Percentiles rank a stretch among this genome's conserved stretches.
Conservation (phyloP, 2,888 invertebrate genomes). For the Drosophila bunnanda region DNA sequence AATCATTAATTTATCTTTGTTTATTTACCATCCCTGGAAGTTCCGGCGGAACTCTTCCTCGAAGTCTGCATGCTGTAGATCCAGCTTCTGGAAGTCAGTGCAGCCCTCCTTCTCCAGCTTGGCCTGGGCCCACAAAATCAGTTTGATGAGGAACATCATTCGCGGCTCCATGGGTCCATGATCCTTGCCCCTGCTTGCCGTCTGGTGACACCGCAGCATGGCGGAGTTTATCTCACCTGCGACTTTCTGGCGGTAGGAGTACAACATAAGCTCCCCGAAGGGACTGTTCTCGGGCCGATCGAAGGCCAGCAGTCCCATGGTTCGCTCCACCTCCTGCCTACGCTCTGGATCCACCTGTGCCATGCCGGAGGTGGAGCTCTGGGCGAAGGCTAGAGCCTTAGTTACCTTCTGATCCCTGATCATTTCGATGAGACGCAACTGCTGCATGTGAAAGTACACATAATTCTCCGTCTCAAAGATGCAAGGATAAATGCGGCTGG, state of each 20-base stretch:
- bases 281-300: constrained; percentile 25
- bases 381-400: constrained; percentile 22
- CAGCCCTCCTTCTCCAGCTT: constrained; percentile 53
- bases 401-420: constrained; percentile 49
- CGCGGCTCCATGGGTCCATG: constrained; percentile 49
- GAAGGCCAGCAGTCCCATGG: constrained; percentile 35
- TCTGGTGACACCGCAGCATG: constrained; percentile 21
- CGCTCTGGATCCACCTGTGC: not conserved
- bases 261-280: constrained; percentile 27
- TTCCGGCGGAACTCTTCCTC: constrained; percentile 58
- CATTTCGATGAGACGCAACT: constrained; percentile 62
- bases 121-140: constrained; percentile 67
- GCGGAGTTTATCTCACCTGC: constrained; percentile 31
- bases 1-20: not conserved
- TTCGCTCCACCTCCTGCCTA: constrained; percentile 34
- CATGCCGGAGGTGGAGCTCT: constrained; percentile 10
- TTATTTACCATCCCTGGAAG: constrained; percentile 45
- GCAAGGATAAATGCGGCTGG: constrained; percentile 53
- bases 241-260: constrained; percentile 22
- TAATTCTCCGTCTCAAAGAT: constrained; percentile 67
- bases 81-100: constrained; percentile 33
- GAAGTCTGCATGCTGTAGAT: constrained; percentile 54
- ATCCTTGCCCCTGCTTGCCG: constrained; percentile 16
- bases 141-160: constrained; percentile 67
- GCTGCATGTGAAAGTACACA: constrained; percentile 71